Evolutionary conservation across 1,140 invertebrate species (phyloP).

Genomic region (Pteromalus puparum): DNA sequence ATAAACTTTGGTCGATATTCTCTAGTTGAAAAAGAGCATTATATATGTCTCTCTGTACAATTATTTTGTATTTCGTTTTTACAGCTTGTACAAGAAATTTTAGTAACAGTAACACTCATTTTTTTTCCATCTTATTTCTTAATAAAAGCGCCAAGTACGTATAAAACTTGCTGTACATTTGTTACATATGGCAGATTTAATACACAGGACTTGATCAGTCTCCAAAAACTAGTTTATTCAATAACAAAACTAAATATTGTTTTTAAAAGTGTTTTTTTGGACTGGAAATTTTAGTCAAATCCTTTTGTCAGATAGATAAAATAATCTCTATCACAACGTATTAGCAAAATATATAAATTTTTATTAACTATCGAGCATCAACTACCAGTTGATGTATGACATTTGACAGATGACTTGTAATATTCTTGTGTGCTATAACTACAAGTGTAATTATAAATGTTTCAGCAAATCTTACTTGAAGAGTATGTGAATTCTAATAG

Average conservation of each 20-base stretch:
- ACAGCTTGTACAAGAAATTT: constrained; percentile 46
- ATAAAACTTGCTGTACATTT: constrained; percentile 64
- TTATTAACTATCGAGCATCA: constrained; percentile 41
- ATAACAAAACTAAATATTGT: constrained; percentile 21
- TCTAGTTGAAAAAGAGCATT: no score
- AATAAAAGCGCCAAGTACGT: constrained; percentile 64
- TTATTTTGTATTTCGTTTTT: constrained; percentile 45
- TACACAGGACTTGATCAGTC: constrained; percentile 58
- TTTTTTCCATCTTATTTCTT: constrained; percentile 40
- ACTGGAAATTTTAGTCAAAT: constrained; percentile 36
- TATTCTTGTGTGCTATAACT: constrained; percentile 1
- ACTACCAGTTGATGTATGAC: constrained; percentile 37
- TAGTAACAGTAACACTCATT: constrained; percentile 64
- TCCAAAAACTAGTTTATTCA: constrained; percentile 55
- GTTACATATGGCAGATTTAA: constrained; percentile 56
- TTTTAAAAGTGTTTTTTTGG: constrained; percentile 49
- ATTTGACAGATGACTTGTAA: constrained; percentile 14
- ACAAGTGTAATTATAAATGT: constrained; percentile 17
- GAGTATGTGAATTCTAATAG: constrained; percentile 10
- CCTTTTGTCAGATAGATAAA: constrained; percentile 51
- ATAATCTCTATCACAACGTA: constrained; percentile 54
- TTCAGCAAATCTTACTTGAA: constrained; percentile 11
- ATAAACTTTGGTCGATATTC: no score
- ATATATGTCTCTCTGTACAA: constrained; percentile 33
- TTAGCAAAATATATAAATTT: constrained; percentile 49